phyloP scores from a whole-genome alignment of 2,113 vertebrate species.

The Pantherophis guttatus region DNA sequence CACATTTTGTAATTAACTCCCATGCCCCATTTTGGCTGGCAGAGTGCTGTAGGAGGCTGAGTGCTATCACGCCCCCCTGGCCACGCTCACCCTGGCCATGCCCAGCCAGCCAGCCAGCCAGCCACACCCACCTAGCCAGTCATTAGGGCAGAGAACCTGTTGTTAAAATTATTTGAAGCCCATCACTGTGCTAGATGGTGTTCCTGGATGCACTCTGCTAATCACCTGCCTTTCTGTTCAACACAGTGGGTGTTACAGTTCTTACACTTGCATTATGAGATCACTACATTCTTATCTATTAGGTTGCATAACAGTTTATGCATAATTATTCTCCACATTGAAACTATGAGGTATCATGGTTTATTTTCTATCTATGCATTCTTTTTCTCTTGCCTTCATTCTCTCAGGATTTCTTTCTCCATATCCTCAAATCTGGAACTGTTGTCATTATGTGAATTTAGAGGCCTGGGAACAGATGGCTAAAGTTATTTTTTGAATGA shows the following conservation, averaged over 20 bases:
- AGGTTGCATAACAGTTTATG: background rate
- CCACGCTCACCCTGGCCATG: too few relatives aligned
- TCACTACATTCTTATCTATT: background rate
- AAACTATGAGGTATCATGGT: background rate
- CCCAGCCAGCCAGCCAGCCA: too few relatives aligned
- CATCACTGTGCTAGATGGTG: background rate
- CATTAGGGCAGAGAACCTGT: too few relatives aligned
- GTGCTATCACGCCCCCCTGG: too few relatives aligned
- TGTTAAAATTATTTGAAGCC: too few relatives aligned
- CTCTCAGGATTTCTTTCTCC: background rate
- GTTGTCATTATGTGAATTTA: background rate
- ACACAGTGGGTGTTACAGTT: background rate
- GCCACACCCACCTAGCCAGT: too few relatives aligned
- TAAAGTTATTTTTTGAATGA: background rate
- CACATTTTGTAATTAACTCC: too few relatives aligned
- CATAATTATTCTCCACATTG: background rate
- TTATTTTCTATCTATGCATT: background rate
- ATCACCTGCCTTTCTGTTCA: background rate
- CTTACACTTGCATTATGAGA: background rate
- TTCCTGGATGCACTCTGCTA: background rate
- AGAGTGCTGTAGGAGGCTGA: too few relatives aligned
- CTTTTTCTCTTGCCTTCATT: background rate
- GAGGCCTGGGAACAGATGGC: background rate
- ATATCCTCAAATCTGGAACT: background rate
- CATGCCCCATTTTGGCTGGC: too few relatives aligned